Conservation (phyloP, 2,797 vertebrate species). For the Prunella strophiata region DNA sequence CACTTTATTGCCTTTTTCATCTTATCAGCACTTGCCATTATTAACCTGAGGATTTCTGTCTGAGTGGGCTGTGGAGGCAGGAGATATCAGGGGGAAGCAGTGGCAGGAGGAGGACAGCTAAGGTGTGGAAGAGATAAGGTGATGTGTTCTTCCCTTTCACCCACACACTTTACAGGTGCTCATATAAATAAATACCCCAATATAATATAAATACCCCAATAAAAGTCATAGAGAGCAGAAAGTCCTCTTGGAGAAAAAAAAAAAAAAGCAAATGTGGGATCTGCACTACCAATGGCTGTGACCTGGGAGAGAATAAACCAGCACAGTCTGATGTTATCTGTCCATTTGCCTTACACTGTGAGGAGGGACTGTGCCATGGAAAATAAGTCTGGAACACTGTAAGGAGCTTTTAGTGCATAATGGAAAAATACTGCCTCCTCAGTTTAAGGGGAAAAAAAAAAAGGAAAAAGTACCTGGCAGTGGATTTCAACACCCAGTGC, state of each 20-base stretch:
- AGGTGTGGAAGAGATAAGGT: background rate
- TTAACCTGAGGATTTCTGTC: constrained; percentile 57
- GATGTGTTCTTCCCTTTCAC: background rate
- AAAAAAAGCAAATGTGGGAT: background rate
- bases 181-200: background rate
- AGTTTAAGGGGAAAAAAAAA: background rate
- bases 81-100: background rate
- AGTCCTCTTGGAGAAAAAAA: background rate
- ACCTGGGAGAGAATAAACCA: background rate
- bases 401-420: background rate
- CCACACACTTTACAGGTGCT: background rate
- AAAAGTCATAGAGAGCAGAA: background rate
- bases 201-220: background rate
- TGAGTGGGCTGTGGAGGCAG: background rate
- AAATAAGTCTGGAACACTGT: background rate
- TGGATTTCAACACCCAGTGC: background rate
- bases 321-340: background rate
- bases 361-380: background rate
- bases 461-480: background rate
- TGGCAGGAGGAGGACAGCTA: background rate
- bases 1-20: constrained; percentile 58
- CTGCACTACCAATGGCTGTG: rapidly evolving
- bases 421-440: background rate
- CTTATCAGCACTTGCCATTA: constrained; percentile 60
- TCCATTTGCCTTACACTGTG: background rate